Conservation (phyloP, 2,113 vertebrate species). For the Eonycteris spelaea region DNA sequence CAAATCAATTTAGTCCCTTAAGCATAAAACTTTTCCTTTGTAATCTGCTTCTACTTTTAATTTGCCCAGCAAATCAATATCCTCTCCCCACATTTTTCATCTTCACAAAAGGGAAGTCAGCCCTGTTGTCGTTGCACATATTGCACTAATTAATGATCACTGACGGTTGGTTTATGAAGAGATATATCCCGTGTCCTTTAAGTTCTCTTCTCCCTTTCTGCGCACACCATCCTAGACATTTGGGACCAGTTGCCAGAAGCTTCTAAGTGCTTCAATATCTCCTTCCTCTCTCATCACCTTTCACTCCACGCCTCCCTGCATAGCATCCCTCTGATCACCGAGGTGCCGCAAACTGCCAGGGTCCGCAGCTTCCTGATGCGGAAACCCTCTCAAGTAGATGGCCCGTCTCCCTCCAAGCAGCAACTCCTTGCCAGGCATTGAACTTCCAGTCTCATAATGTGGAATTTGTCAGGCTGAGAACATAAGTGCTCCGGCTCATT, state of each 20-base stretch:
- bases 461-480: conserved; percentile 73
- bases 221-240: not conserved
- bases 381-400: conserved; percentile 62
- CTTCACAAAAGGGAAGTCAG: not conserved
- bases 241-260: not conserved
- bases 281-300: not conserved
- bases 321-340: not conserved
- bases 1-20: not conserved
- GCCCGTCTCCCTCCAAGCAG: conserved; percentile 58
- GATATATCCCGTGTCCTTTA: not conserved
- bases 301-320: not conserved
- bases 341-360: fast-evolving
- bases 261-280: fast-evolving
- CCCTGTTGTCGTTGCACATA: not conserved
- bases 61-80: not conserved
- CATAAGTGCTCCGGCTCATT: conserved; percentile 71
- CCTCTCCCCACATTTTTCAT: not conserved
- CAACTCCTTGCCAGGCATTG: conserved; percentile 73
- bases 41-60: conserved; percentile 36
- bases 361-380: not conserved
- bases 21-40: not conserved
- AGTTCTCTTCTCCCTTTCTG: not conserved
- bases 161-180: not conserved
- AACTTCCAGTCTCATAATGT: conserved; percentile 65
- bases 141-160: not conserved